These are phyloP conservation scores for Hirundichthys speculiger DNA, from an alignment of 2,113 vertebrate species.

Conservation along the genomic window DNA sequence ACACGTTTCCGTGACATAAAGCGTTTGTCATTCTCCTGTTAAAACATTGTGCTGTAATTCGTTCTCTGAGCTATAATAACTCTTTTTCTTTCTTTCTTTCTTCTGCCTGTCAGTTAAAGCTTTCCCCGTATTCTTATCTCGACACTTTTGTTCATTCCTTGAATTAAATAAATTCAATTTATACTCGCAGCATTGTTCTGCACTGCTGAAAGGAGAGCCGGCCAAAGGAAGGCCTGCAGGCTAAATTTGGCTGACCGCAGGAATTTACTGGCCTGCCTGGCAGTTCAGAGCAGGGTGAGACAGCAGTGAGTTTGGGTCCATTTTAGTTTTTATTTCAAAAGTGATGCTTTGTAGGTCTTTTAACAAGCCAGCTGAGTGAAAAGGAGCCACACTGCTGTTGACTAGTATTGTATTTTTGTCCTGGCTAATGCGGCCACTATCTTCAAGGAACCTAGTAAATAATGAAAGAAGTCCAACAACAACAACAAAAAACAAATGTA, in stretches of 20 bases:
- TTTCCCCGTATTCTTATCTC: neutral
- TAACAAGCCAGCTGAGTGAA: conserved; percentile 21
- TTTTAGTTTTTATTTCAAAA: conserved; percentile 37
- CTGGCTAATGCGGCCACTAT: neutral
- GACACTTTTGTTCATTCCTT: conserved; percentile 23
- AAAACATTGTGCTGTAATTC: neutral
- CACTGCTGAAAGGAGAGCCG: neutral
- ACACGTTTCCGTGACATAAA: conserved; percentile 26
- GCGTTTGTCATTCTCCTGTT: neutral
- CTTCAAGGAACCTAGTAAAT: conserved; percentile 8
- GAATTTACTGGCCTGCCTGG: conserved; percentile 46
- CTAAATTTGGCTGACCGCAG: conserved; percentile 60
- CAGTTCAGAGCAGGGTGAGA: conserved; percentile 26
- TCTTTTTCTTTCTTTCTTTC: neutral
- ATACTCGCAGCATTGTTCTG: conserved; percentile 25
- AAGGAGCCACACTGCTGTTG: conserved; percentile 12
- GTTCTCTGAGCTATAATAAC: neutral
- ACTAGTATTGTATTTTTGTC: conserved; percentile 1
- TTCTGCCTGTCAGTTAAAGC: neutral
- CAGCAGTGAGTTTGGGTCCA: conserved; percentile 26
- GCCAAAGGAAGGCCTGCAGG: conserved; percentile 31
- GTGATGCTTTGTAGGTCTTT: conserved; percentile 38
- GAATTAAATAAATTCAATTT: conserved; percentile 4
- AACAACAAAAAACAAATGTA: neutral
- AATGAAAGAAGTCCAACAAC: neutral